These are phyloP conservation scores for Drosophila monieri DNA, from an alignment of 2,888 invertebrate species.

Conservation along the genomic window DNA sequence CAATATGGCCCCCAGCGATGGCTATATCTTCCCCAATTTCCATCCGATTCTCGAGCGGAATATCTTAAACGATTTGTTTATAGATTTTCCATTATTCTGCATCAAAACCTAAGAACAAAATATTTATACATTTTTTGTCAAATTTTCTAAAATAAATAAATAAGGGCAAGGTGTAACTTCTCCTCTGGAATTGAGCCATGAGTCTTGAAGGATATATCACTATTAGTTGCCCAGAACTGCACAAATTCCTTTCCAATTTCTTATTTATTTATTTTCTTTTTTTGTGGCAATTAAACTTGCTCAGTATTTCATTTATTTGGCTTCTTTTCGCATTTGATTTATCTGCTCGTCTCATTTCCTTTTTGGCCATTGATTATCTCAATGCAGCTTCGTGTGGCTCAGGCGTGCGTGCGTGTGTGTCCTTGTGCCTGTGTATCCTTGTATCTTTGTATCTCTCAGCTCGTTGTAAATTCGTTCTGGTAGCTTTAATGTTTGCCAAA, in stretches of 20 bases:
- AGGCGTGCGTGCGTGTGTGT: conserved; percentile 28
- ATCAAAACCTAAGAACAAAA: no score
- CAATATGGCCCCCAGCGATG: no score
- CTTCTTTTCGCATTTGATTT: conserved; percentile 64
- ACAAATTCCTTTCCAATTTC: not conserved
- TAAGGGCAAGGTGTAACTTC: no score
- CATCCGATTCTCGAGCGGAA: no score
- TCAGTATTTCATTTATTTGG: conserved; percentile 30
- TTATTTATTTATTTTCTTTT: conserved; percentile 1
- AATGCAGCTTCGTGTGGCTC: conserved; percentile 32
- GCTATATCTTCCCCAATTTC: no score
- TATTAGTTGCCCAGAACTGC: not conserved
- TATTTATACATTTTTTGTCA: no score
- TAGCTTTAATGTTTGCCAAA: conserved; percentile 79
- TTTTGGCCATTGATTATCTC: conserved; percentile 64
- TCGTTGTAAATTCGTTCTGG: conserved; percentile 69
- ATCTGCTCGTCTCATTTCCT: conserved; percentile 72
- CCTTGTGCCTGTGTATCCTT: conserved; percentile 1
- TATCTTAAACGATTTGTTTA: no score
- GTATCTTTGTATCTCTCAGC: conserved; percentile 28
- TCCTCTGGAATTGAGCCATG: not conserved
- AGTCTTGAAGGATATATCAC: not conserved
- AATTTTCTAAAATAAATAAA: no score
- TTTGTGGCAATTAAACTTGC: conserved; percentile 39
- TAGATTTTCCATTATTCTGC: no score